phyloP scores from a whole-genome alignment of 1,140 invertebrate genomes.

The Papilio aristodemus region DNA sequence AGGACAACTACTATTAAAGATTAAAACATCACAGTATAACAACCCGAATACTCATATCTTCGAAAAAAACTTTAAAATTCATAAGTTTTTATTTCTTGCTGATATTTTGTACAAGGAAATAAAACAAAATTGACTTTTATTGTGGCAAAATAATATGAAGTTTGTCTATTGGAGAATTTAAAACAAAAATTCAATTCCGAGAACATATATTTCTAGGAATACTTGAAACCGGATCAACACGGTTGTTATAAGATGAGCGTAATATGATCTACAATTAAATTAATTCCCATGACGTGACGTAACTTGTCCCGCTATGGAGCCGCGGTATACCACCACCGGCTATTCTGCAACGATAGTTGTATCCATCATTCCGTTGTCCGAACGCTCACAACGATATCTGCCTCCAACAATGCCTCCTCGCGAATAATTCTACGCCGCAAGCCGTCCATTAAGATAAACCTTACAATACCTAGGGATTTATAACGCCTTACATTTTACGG shows the following conservation, averaged over 20 bases:
- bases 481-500: constrained; percentile 18
- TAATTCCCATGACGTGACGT: constrained; percentile 10
- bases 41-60: too few species aligned
- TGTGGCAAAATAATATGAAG: too few species aligned
- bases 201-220: background rate
- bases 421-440: constrained; percentile 30
- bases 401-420: constrained; percentile 35
- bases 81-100: too few species aligned
- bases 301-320: constrained; percentile 39
- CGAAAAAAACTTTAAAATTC: too few species aligned
- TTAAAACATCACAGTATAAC: too few species aligned
- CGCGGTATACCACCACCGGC: constrained; percentile 35
- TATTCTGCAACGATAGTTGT: constrained; percentile 43
- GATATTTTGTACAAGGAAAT: background rate
- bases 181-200: background rate
- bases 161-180: background rate
- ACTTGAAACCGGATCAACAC: too few species aligned
- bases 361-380: constrained; percentile 47
- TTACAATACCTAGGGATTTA: constrained; percentile 28
- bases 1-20: too few species aligned
- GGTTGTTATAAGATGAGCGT: background rate
- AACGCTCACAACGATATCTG: constrained; percentile 42
- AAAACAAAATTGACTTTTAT: background rate
- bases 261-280: background rate
- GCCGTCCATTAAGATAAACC: constrained; percentile 36